A percentile compares a stretch with the other conserved stretches of the same genome.
phyloP scores from a whole-genome alignment of 2,113 vertebrate species.

The Ginglymostoma cirratum region DNA sequence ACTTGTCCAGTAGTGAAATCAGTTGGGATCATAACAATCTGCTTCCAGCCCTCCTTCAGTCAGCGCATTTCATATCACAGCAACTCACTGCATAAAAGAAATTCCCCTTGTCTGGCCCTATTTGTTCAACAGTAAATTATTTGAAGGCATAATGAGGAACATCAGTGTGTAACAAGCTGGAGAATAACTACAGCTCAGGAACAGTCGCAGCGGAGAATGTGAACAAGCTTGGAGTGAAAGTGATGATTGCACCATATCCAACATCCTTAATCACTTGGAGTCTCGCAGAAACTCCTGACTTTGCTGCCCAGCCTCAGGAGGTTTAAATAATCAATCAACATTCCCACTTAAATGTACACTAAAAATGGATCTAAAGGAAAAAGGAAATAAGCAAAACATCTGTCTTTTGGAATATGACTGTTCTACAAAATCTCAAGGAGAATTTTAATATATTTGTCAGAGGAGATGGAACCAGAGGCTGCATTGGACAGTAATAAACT shows the following conservation, averaged over 20 bases:
- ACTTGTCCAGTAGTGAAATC: too few species aligned
- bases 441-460: neutral
- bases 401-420: neutral
- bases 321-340: neutral
- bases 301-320: neutral
- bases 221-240: neutral
- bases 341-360: neutral
- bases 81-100: neutral
- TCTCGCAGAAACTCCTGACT: neutral
- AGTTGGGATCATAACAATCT: neutral
- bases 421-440: neutral
- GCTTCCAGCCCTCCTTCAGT: neutral
- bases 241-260: neutral
- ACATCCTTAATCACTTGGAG: neutral
- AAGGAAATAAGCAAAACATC: slow-evolving; percentile 12
- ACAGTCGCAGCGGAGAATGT: neutral
- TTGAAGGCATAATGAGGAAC: neutral
- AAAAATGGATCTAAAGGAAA: neutral
- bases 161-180: neutral
- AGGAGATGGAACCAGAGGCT: neutral
- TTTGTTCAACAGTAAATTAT: neutral
- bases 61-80: neutral
- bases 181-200: neutral
- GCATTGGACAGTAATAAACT: neutral
- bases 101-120: neutral